Evolutionary conservation across 37 sponge, comb jelly and placozoan species (phyloP), one percentile per base, ranked within the genome.

Genomic region (Trichoplax adhaerens): DNA sequence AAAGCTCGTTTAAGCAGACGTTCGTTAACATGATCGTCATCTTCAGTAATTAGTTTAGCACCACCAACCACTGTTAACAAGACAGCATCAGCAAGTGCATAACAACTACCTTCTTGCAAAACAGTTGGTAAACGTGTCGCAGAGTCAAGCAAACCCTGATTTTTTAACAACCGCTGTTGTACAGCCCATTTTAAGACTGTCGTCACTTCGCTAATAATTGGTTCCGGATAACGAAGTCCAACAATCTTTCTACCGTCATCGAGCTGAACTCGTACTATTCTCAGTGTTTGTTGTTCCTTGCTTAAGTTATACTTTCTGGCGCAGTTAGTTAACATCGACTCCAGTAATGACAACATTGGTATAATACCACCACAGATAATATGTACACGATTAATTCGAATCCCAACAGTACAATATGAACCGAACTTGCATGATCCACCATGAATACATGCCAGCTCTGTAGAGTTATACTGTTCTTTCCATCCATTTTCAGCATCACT

Each of bases 361-460:
- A 82, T 51, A 64, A 82, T 61, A 48, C 79, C 82, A 5, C 82
- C 82, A 47, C 69, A 75, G 55, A 82, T 78, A 53, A 82, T 78
- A 78, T 82, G 79, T 47, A 82, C 53, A 57, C 78, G 66, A 48
- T 74, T 68, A 7, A 65, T 62, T 8, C 81, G 57, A 57, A 74
- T 69, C 8, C 81, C 83, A 76, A 82, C 81, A 74, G 58, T 76
- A 55, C 81, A 80, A 0, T 48, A 8, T 1, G 53, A 48, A 66
- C 55, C 74, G 7, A 61, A 60, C 48, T 82, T 78, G 80, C 83
- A 82, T 12, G 57, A 50, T 50, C 70, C 46, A 53, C 82, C 82
- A 58, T 82, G 83, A 52, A 82, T 82, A 65, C 83, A 82, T 57
- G 59, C 53, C 29, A 79, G 74, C 65, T 65, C 68, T 56, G 83